A percentile compares a stretch with the other conserved stretches of the same genome.
Evolutionary conservation across 2,888 invertebrate genomes (phyloP).

Genomic region (Cantharis lateralis): DNA sequence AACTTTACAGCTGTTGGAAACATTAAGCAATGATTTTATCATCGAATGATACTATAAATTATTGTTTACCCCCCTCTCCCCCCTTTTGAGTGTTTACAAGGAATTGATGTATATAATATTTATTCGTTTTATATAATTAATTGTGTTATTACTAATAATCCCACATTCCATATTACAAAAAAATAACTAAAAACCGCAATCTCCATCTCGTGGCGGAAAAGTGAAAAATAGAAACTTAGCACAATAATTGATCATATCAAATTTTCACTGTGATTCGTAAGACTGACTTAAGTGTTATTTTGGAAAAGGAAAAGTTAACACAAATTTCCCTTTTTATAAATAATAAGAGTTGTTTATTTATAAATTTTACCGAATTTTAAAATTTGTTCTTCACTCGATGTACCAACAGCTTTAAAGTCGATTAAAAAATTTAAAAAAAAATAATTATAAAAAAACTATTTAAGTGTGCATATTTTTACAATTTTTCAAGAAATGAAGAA

Average conservation of each 20-base stretch:
- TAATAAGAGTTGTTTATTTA: slow-evolving; percentile 32
- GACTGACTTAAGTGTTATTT: slow-evolving; percentile 60
- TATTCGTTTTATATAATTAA: slow-evolving; percentile 26
- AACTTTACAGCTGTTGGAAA: slow-evolving; percentile 51
- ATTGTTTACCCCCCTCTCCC: slow-evolving; percentile 19
- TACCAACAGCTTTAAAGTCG: slow-evolving; percentile 51
- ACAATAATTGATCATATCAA: slow-evolving; percentile 62
- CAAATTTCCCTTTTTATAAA: slow-evolving; percentile 39
- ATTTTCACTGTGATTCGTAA: slow-evolving; percentile 63
- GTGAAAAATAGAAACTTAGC: slow-evolving; percentile 51
- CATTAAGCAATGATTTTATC: slow-evolving; percentile 35
- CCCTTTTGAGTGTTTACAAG: slow-evolving; percentile 25
- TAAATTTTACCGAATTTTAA: slow-evolving; percentile 27
- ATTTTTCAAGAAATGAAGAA: slow-evolving; percentile 46
- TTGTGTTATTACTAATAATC: slow-evolving; percentile 23
- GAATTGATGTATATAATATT: slow-evolving; percentile 34
- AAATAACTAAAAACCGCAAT: slow-evolving; percentile 11
- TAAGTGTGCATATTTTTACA: slow-evolving; percentile 55
- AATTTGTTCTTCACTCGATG: slow-evolving; percentile 20
- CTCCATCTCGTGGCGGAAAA: slow-evolving; percentile 13
- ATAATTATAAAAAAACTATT: slow-evolving; percentile 38
- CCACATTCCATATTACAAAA: slow-evolving; percentile 32
- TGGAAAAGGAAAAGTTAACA: slow-evolving; percentile 52
- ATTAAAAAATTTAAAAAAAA: slow-evolving; percentile 40
- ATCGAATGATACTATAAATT: slow-evolving; percentile 45